These are phyloP conservation scores for Aegithalos caudatus DNA, from an alignment of 2,113 vertebrate species.

Conservation along the genomic window DNA sequence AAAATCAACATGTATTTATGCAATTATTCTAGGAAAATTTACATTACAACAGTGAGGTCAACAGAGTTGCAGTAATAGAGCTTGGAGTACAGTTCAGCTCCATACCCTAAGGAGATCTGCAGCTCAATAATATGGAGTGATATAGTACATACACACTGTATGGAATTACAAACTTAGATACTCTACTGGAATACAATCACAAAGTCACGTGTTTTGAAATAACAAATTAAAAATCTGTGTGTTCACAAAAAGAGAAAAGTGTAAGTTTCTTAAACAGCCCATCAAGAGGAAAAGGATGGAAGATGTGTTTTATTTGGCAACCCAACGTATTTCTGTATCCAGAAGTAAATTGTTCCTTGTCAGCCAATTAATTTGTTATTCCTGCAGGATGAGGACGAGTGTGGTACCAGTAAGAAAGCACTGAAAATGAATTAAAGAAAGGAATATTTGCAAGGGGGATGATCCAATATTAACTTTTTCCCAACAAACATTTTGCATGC, in stretches of 20 bases:
- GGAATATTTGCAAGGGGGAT: neutral
- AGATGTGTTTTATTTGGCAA: conserved; percentile 30
- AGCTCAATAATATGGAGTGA: neutral
- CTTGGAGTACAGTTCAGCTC: neutral
- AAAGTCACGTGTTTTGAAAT: neutral
- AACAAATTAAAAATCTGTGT: neutral
- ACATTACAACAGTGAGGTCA: neutral
- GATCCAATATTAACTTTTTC: neutral
- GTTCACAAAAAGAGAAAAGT: conserved; percentile 17
- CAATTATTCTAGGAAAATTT: neutral
- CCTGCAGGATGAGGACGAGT: neutral
- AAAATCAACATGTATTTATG: neutral
- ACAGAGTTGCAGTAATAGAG: neutral
- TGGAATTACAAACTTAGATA: neutral
- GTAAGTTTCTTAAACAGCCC: conserved; percentile 32
- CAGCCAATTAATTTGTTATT: neutral
- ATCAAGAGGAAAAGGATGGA: neutral
- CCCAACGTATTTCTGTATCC: neutral
- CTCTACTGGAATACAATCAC: neutral
- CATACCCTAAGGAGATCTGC: neutral
- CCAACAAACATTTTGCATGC: neutral
- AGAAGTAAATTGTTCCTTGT: conserved; percentile 13
- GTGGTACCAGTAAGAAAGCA: neutral
- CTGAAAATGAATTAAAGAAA: neutral
- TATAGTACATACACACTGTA: neutral